These are phyloP conservation scores for Callionymus lyra DNA, from an alignment of 2,113 vertebrate genomes.

Conservation along the genomic window DNA sequence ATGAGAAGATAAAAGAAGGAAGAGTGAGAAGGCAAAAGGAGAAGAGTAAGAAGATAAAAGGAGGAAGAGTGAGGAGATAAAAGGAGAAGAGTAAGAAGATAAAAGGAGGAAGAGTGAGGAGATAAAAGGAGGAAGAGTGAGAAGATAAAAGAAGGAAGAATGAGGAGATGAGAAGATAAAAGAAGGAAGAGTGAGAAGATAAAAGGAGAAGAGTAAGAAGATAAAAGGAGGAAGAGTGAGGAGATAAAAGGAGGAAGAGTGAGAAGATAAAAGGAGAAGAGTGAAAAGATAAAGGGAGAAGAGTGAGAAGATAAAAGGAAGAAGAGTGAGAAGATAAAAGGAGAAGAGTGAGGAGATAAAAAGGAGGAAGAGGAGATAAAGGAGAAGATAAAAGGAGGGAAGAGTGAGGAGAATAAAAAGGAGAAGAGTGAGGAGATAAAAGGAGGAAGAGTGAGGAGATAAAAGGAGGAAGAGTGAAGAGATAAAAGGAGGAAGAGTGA, in stretches of 20 bases:
- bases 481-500: conserved; percentile 11
- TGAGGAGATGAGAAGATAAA: no score
- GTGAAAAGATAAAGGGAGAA: conserved; percentile 44
- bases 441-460: conserved; percentile 6
- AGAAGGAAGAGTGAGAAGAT: no score
- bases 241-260: conserved; percentile 47
- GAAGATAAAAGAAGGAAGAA: conserved; percentile 80
- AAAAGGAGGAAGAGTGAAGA: conserved; percentile 8
- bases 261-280: conserved; percentile 48
- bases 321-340: conserved; percentile 29
- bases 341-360: conserved; percentile 19
- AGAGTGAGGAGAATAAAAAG: conserved; percentile 1
- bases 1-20: conserved; percentile 17
- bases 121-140: conserved; percentile 44
- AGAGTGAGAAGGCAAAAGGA: conserved; percentile 26
- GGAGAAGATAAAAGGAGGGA: background rate
- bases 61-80: conserved; percentile 49
- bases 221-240: conserved; percentile 42
- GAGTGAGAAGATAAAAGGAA: conserved; percentile 52
- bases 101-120: conserved; percentile 45
- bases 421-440: no score
- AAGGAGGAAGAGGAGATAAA: conserved; percentile 2
- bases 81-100: conserved; percentile 40
- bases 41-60: conserved; percentile 26
- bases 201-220: conserved; percentile 34